Evolutionary conservation across 1,140 invertebrate genomes (phyloP), one percentile per base, ranked within the genome.

Genomic region (Galleria mellonella): DNA sequence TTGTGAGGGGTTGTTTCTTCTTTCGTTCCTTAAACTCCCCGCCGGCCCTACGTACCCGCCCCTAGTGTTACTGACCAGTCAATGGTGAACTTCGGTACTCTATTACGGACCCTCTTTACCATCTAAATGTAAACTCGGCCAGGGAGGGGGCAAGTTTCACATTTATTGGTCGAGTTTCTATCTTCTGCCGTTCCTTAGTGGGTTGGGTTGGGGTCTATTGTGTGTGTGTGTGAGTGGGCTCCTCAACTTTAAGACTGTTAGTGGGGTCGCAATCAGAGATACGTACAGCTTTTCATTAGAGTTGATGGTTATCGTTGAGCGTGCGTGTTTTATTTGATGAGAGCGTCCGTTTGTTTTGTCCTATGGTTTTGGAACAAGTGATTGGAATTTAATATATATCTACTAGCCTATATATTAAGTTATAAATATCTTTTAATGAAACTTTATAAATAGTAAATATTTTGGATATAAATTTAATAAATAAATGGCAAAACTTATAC

Each of bases 161-260:
- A 33, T 64, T 61, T 30, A 45, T 11, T 67, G 66, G 78, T 30
- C 32, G 44, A 59, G 66, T 70, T 71, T 70, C 65, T 73, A 76
- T 78, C 75, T 82, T 78, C 62, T 64, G 66, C 63, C 64, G 55
- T 72, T 77, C 62, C 70, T 74, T 72, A 35, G 70, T 65, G 65
- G 77, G 69, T 71, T 55, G 76, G 62, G 66, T 50, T 12, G 56
- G 56, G 62, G 17, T 23, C 17, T 23, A 6, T 6, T 23, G 17
- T 51, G 67, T 53, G 43, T 9, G 17, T 71, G 72, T 79, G 69
- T 73, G 74, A 47, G 71, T 71, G 47, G 59, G 69, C 52, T 65
- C 55, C 68, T 67, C 65, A 81, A 81, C 69, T 79, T 83, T 82
- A 82, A 83, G 75, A 79, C 74, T 72, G 75, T 79, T 78, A 79